Evolutionary conservation across 2,888 invertebrate species (phyloP).

Genomic region (Blera fallax): DNA sequence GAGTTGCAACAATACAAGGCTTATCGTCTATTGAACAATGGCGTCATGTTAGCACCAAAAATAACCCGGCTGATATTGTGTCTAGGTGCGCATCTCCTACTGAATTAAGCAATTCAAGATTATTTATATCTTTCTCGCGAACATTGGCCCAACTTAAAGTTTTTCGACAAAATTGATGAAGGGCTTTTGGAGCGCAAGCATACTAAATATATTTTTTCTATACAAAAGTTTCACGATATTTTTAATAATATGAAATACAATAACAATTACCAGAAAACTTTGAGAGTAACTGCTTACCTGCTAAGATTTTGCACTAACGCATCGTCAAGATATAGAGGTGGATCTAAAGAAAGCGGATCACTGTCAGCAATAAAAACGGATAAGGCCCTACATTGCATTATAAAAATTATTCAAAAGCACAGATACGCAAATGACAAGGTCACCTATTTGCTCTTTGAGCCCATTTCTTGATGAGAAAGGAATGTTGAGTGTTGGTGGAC

Average conservation of each 20-base stretch:
- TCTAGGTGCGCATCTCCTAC: conserved; percentile 19
- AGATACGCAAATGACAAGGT: neutral
- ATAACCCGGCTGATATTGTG: conserved; percentile 49
- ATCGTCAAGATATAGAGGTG: neutral
- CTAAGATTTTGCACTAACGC: neutral
- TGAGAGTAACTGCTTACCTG: neutral
- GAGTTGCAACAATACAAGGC: conserved; percentile 38
- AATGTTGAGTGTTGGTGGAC: neutral
- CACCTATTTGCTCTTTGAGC: neutral
- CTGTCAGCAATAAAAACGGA: neutral
- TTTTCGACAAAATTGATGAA: neutral
- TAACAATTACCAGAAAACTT: neutral
- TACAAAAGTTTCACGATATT: neutral
- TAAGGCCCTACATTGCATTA: neutral
- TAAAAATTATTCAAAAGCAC: neutral
- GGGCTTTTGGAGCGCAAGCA: neutral
- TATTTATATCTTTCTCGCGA: neutral
- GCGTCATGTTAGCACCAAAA: conserved; percentile 23
- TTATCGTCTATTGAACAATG: conserved; percentile 12
- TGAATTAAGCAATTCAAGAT: conserved; percentile 2
- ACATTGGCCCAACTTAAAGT: neutral
- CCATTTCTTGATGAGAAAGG: neutral
- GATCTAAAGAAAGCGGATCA: neutral
- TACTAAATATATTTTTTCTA: neutral
- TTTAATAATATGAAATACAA: neutral